Percentiles rank a stretch among this genome's conserved stretches.
phyloP scores from a whole-genome alignment of 2,888 invertebrate genomes.

The Elysia crispata region DNA sequence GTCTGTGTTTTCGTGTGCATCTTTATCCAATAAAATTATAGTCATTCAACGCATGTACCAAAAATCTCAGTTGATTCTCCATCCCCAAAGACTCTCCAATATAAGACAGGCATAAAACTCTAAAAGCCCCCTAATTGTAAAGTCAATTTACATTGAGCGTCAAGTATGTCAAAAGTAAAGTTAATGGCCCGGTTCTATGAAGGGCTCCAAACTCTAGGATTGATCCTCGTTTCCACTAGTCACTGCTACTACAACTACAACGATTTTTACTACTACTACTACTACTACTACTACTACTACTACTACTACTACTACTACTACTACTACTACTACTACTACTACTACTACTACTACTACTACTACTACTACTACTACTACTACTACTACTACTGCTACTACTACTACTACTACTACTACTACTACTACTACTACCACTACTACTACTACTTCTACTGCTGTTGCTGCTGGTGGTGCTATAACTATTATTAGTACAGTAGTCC shows the following conservation, averaged over 20 bases:
- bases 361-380: neutral
- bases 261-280: neutral
- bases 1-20: no score
- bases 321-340: neutral
- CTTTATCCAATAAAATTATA: no score
- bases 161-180: no score
- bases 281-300: neutral
- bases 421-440: neutral
- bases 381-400: neutral
- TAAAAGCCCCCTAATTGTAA: no score
- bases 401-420: slow-evolving; percentile 5
- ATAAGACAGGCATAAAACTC: no score
- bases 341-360: neutral
- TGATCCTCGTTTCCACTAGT: neutral
- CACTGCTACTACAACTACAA: neutral
- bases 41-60: no score
- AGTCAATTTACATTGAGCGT: no score
- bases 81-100: no score
- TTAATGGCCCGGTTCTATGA: neutral
- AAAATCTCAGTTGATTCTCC: no score
- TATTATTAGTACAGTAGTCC: neutral
- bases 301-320: neutral
- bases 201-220: neutral
- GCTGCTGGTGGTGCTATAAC: neutral
- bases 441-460: slow-evolving; percentile 6